These are phyloP conservation scores for Kradibia gibbosae DNA, from an alignment of 1,140 invertebrate genomes.

Conservation along the genomic window DNA sequence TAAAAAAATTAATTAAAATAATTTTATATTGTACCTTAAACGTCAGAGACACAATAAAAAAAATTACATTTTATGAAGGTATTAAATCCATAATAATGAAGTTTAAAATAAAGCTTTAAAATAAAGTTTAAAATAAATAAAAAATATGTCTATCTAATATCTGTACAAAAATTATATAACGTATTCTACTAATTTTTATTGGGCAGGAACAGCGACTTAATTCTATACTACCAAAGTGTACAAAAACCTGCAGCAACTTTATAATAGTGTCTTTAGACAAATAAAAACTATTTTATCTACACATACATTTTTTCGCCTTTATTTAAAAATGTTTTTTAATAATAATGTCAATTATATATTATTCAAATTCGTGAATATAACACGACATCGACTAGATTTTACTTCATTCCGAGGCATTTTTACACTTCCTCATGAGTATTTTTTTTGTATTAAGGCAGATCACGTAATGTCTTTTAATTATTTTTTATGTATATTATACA, in stretches of 20 bases:
- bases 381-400: constrained; percentile 19
- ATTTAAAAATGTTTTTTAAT: constrained; percentile 22
- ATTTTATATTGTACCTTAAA: not conserved
- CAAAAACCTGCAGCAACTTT: constrained; percentile 36
- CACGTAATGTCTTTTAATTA: constrained; percentile 16
- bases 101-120: too few relatives aligned
- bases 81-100: too few relatives aligned
- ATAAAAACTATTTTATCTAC: constrained; percentile 35
- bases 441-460: constrained; percentile 48
- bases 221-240: constrained; percentile 30
- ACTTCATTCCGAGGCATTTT: not conserved
- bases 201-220: constrained; percentile 40
- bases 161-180: constrained; percentile 46
- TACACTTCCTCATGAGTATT: constrained; percentile 4
- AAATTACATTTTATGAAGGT: too few relatives aligned
- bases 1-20: not conserved
- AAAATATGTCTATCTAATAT: constrained; percentile 4
- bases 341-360: constrained; percentile 46
- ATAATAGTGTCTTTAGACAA: not conserved
- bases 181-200: constrained; percentile 40
- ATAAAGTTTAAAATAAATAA: not conserved
- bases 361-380: not conserved
- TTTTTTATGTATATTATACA: not conserved
- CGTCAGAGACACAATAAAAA: not conserved
- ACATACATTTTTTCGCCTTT: constrained; percentile 17